Base-by-base conservation (phyloP, 1,140 invertebrate species). In the Drosophila orena region DNA sequence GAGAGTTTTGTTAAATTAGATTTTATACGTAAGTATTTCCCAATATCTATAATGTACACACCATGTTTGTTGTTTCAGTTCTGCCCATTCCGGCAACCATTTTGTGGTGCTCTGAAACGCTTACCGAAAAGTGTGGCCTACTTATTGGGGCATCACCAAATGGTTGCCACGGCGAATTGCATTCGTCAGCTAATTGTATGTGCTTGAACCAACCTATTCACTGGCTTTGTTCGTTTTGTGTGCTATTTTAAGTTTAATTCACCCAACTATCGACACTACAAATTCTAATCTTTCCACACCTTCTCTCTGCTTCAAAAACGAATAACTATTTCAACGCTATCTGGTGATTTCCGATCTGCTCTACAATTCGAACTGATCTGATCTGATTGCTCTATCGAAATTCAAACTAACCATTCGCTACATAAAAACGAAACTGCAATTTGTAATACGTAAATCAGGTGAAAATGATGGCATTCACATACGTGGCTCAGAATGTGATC, bases 1-100 rank as follows among this genome's bases (percentile, higher is more conserved):
- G 97, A 98, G 93, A 97, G 96, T 94, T 98, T 98, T 94, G 97
- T 98, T 93, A 98, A 98, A 94, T 95, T 99, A 94, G 97, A 97
- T 96, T 98, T 98, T 94, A 98, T 98, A 94, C 96, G 95, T 92
- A 96, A 92, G 89, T 93, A 93, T 93, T 92, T 27, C n/a, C 7
- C 8, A 30, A 22, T 24, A 20, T 37, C 27, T 35, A 2, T 7
- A 44, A 17, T 52, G 14, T 38, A 59, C 57, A 54, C 35, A 52
- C 61, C 42, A 60, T 40, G 44, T 62, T 22, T 62, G 62, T 56
- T n/a, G 61, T 90, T 90, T 83, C 78, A 90, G 81, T 86, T 86
- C 5, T 38, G 22, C 20, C 17, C 15, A 44, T 4, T 12, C 4
- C 14, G 20, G 15, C 46, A 57, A 47, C n/a, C 71, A 61, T 79